Percentiles rank a stretch among this genome's conserved stretches.
Conservation (phyloP, 2,113 vertebrate species). For the Ancistrus triradiatus region DNA sequence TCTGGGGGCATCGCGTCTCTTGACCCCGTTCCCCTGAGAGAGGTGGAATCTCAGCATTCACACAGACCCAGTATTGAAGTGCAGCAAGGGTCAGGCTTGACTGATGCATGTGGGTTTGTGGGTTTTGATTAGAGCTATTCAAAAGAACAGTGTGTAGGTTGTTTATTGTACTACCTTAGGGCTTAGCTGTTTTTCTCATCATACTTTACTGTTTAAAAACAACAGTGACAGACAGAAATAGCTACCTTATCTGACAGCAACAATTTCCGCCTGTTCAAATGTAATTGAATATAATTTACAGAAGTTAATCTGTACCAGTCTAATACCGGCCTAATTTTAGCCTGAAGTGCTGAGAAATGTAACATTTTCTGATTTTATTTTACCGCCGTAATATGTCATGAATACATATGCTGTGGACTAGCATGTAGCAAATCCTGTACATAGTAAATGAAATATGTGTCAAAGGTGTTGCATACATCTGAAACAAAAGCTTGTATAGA, state of each 20-base stretch:
- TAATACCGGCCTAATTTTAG: no score
- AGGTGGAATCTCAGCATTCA: not conserved
- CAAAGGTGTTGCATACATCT: no score
- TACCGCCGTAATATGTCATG: no score
- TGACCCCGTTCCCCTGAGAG: not conserved
- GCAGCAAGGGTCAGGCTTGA: not conserved
- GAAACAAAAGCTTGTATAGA: no score
- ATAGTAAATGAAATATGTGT: no score
- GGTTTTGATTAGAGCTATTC: slow-evolving; percentile 10
- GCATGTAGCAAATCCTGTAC: no score
- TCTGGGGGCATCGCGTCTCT: not conserved
- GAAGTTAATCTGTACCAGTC: not conserved
- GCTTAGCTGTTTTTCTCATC: slow-evolving; percentile 26
- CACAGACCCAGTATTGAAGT: not conserved
- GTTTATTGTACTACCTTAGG: slow-evolving; percentile 9
- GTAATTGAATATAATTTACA: not conserved
- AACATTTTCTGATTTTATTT: no score
- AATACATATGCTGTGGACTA: no score
- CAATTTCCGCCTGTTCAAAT: no score
- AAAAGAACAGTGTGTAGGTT: not conserved
- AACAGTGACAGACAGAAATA: not conserved
- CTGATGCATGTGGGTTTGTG: slow-evolving; percentile 20
- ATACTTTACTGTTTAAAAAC: slow-evolving; percentile 6
- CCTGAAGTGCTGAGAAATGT: no score
- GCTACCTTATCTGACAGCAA: not conserved